Evolutionary conservation across 2,888 invertebrate species (phyloP), one percentile per base, ranked within the genome.

Genomic region (Muschampia plurimacula): DNA sequence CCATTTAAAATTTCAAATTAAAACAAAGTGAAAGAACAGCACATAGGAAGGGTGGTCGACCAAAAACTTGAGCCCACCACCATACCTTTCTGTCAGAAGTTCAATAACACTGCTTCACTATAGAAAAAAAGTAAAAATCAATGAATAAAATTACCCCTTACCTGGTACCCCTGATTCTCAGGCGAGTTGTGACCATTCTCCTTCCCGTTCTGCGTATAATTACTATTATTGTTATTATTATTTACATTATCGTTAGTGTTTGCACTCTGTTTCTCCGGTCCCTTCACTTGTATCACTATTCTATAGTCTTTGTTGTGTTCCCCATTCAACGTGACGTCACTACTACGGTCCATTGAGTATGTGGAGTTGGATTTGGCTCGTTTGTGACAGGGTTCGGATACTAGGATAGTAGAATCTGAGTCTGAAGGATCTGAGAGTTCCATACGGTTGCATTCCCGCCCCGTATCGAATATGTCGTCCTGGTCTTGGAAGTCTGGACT

Each of bases 401-500:
- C 97, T 69, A 98, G 95, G 80, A 98, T 97, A 67, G 98, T 98
- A 77, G 97, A 98, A 89, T 98, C 98, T 81, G 97, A 97, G 93
- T 98, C 98, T 88, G 97, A 97, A 67, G 97, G 97, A 93, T 98
- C 98, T 86, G 97, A 97, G 81, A 98, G 96, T 86, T 97, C 97
- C 97, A 98, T 97, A 66, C 96, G 91, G 80, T 97, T 96, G 86
- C 97, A 96, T 89, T 97, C 97, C 80, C 97, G 96, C 70, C 96
- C 96, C 81, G 96, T 96, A 77, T 97, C 95, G 84, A 97, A 96
- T 88, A 97, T 97, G 94, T 97, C 96, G 91, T 97, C 97, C 86
- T 97, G 97, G 89, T 98, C 98, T 90, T 97, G 97, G 93, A 97
- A 98, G 91, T 98, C 98, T 57, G 98, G 98, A 94, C 97, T 97